These are phyloP conservation scores for Tenthredo livida DNA, from an alignment of 2,888 invertebrate genomes.

Conservation along the genomic window DNA sequence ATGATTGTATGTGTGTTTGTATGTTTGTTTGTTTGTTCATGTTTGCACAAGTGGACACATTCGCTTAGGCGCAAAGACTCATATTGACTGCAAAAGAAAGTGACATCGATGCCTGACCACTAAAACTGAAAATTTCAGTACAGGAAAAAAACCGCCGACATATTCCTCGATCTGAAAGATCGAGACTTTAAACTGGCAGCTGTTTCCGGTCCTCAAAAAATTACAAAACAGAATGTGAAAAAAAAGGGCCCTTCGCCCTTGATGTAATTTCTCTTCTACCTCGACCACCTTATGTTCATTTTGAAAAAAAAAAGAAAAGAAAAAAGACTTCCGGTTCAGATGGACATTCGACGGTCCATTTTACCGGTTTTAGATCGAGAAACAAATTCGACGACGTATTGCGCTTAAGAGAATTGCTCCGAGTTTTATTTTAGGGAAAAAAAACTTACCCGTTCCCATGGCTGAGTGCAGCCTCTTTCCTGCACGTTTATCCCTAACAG, in stretches of 20 bases:
- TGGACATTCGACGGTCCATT: background rate
- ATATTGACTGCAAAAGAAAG: slow-evolving; percentile 24
- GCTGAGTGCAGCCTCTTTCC: slow-evolving; percentile 72
- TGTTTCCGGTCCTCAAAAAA: slow-evolving; percentile 17
- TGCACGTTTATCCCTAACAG: slow-evolving; percentile 65
- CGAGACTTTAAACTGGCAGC: background rate
- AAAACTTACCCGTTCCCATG: slow-evolving; percentile 75
- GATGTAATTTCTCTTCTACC: background rate
- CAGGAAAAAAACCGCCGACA: background rate
- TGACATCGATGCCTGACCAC: slow-evolving; percentile 39
- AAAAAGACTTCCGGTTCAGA: background rate
- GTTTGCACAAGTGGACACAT: slow-evolving; percentile 35
- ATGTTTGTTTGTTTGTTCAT: background rate
- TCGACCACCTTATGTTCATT: slow-evolving; percentile 34
- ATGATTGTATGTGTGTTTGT: background rate
- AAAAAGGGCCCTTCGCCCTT: background rate
- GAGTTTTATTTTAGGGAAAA: background rate
- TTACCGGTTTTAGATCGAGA: background rate
- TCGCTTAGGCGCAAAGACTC: slow-evolving; percentile 26
- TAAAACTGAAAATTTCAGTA: background rate
- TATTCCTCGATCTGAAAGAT: background rate
- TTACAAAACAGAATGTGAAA: background rate
- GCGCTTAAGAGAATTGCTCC: slow-evolving; percentile 2
- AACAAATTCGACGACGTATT: background rate
- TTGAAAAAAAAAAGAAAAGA: background rate